phyloP scores from a whole-genome alignment of 1,140 invertebrate species.

The Dolichoris vasculosae region DNA sequence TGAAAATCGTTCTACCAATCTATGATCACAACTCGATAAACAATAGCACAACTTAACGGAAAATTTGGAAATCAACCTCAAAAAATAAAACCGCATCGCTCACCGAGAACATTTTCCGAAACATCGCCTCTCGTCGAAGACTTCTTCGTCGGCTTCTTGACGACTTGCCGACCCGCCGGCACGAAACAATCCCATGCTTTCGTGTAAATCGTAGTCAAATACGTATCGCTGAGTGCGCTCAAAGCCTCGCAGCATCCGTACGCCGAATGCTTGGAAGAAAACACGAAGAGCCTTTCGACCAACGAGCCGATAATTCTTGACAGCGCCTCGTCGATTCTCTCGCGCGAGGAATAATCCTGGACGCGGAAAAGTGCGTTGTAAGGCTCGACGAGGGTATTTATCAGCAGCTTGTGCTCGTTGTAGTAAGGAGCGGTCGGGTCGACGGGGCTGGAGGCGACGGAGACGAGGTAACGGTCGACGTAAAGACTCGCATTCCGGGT shows the following conservation, averaged over 20 bases:
- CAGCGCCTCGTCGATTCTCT: constrained; percentile 59
- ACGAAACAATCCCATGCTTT: constrained; percentile 75
- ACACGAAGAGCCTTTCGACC: constrained; percentile 63
- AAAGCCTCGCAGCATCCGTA: constrained; percentile 77
- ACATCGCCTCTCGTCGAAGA: neutral
- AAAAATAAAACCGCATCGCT: neutral
- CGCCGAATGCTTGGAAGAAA: constrained; percentile 68
- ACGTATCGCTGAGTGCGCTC: constrained; percentile 71
- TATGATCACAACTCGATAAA: neutral
- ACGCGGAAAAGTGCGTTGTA: constrained; percentile 57
- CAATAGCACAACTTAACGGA: neutral
- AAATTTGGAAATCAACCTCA: neutral
- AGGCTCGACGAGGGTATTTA: constrained; percentile 62
- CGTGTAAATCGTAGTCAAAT: constrained; percentile 73
- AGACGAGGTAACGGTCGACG: constrained; percentile 65
- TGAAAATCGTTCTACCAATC: neutral
- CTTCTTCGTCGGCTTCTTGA: neutral
- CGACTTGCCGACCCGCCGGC: constrained; percentile 50
- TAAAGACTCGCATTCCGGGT: constrained; percentile 70
- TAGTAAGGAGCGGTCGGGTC: constrained; percentile 48
- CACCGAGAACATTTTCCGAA: constrained; percentile 20
- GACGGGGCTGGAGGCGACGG: neutral
- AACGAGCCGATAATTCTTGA: constrained; percentile 62
- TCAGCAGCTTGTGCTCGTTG: constrained; percentile 61
- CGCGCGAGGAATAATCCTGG: constrained; percentile 50